Evolutionary conservation across 2,113 vertebrate genomes (phyloP).

Genomic region (Bombycilla garrulus): DNA sequence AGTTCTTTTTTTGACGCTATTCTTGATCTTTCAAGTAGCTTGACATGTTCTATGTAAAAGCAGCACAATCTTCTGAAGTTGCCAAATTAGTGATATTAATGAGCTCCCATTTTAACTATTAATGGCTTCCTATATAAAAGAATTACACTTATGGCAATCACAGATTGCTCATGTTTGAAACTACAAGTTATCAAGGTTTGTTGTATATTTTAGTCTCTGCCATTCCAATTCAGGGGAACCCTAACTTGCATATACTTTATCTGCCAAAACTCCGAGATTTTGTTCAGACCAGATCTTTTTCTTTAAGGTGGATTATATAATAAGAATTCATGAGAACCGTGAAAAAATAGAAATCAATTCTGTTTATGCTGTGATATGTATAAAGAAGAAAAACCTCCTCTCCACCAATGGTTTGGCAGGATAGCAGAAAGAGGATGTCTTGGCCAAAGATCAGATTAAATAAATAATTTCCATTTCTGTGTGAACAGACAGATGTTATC

Average conservation of each 20-base stretch:
- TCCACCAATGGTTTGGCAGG: not conserved
- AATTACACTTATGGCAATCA: not conserved
- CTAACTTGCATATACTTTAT: not conserved
- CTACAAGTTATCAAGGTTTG: not conserved
- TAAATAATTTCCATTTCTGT: not conserved
- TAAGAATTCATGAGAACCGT: not conserved
- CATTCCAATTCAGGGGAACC: not conserved
- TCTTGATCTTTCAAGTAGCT: constrained; percentile 27
- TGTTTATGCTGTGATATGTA: not conserved
- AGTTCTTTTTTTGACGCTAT: not conserved
- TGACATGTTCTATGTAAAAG: constrained; percentile 3
- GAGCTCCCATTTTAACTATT: not conserved
- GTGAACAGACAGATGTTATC: not conserved
- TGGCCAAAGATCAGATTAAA: not conserved
- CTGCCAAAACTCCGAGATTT: not conserved
- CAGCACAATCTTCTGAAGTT: not conserved
- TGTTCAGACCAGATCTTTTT: not conserved
- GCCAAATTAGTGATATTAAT: constrained; percentile 21
- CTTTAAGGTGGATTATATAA: not conserved
- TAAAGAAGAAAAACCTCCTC: not conserved
- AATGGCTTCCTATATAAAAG: not conserved
- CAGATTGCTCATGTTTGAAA: not conserved
- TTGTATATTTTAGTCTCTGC: not conserved
- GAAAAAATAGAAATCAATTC: not conserved
- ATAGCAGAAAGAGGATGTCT: not conserved